Base-by-base conservation (phyloP, 2,888 invertebrate species). In the Pachycephus smyrnensis region DNA sequence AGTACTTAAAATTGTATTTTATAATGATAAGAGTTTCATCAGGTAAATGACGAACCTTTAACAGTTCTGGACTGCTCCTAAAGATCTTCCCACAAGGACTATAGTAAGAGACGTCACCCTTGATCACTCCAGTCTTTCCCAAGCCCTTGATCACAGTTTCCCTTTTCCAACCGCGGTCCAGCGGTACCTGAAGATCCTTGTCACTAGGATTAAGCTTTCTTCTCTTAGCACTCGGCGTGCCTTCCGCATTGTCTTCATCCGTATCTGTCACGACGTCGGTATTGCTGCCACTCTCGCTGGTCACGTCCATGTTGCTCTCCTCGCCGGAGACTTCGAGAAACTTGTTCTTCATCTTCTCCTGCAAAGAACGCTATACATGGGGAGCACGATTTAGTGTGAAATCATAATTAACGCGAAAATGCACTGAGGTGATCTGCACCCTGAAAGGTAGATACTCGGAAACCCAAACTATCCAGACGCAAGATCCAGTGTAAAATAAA, bases 91-190 rank as follows among this genome's bases (percentile, higher is more conserved):
- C 94, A 88, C 94, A 94, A 0, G 95, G 95, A 74, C 94, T 93
- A 82, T 95, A 95, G 92, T 99, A 99, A 79, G 95, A 94, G 73
- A 99, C 98, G 89, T 99, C 98, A n/a, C 99, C 98, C 85, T 96
- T 96, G 83, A 97, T 95, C 82, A 96, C 95, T 69, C 98, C 98
- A 87, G 95, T 96, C 84, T 96, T 95, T 11, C 97, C 97, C 12
- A 98, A 94, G 9, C 97, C 97, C 82, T 96, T 95, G 87, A 98
- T 97, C 77, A 97, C 94, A 0, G 98, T 98, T 90, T 98, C 96
- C n/a, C 98, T 93, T 87, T 96, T 96, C 98, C 98, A 98, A 80
- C 98, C 98, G 92, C 91, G 88, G 55, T 91, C 91, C 75, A 91
- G 82, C 9, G 91, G 90, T 35, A 90, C 83, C 80, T 91, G 90